Conservation (phyloP, 2,797 vertebrate genomes). For the Scyliorhinus canicula region DNA sequence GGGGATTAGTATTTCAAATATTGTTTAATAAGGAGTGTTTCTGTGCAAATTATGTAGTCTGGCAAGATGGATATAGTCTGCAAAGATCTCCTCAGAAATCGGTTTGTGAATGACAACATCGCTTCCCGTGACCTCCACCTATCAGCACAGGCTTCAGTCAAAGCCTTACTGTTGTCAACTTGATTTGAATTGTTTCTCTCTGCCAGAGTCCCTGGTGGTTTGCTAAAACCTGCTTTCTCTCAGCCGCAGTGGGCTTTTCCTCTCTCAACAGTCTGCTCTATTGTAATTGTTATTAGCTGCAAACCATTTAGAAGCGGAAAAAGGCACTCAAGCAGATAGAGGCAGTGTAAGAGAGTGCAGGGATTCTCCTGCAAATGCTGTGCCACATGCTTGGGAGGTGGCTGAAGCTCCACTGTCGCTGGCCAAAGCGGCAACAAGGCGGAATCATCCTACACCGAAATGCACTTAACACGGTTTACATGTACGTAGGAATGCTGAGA, state of each 20-base stretch:
- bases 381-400: background rate
- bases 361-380: background rate
- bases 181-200: conserved; percentile 32
- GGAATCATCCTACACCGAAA: background rate
- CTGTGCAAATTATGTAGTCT: conserved; percentile 10
- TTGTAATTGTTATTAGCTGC: conserved; percentile 35
- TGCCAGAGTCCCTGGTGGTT: conserved; percentile 26
- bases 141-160: conserved; percentile 31
- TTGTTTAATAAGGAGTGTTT: background rate
- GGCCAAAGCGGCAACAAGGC: background rate
- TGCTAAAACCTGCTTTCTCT: conserved; percentile 21
- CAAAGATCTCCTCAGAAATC: background rate
- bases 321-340: conserved; percentile 13
- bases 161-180: conserved; percentile 22
- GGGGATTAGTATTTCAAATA: background rate
- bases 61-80: background rate
- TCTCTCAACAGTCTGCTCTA: conserved; percentile 32
- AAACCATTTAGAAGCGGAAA: conserved; percentile 33
- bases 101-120: conserved; percentile 16
- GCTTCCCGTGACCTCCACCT: conserved; percentile 13
- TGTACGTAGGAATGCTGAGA: background rate
- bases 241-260: conserved; percentile 25
- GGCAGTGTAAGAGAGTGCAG: background rate
- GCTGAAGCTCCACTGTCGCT: background rate
- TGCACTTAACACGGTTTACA: background rate